Evolutionary conservation across 1,140 invertebrate species (phyloP).

Genomic region (Cherax quadricarinatus): DNA sequence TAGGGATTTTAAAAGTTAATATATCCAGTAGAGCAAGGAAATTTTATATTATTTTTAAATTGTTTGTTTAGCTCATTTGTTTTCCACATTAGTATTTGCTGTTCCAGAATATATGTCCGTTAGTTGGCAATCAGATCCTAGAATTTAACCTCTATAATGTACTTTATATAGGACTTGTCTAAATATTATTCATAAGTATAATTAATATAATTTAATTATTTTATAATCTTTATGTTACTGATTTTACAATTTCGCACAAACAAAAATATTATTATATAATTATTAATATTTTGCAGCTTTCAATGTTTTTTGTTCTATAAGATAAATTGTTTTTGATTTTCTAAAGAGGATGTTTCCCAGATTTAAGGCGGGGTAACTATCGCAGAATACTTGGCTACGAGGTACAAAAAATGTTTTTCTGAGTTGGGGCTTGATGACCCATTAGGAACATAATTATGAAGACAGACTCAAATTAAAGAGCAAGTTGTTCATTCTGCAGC

Average conservation of each 20-base stretch:
- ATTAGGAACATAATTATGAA: too few relatives aligned
- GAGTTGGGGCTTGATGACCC: neutral
- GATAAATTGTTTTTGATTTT: neutral
- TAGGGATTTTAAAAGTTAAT: too few relatives aligned
- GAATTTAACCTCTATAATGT: neutral
- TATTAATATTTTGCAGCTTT: too few relatives aligned
- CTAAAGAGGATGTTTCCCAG: neutral
- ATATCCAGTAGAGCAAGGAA: too few relatives aligned
- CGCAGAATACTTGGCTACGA: neutral
- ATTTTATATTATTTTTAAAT: too few relatives aligned
- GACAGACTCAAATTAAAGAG: too few relatives aligned
- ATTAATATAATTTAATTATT: neutral
- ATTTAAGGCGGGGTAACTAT: neutral
- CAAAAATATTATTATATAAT: neutral
- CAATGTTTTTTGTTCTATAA: too few relatives aligned
- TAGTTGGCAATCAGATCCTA: slow-evolving; percentile 7
- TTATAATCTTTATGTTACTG: neutral
- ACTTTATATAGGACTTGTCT: neutral
- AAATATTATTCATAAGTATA: too few relatives aligned
- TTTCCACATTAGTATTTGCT: neutral
- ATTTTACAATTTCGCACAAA: neutral
- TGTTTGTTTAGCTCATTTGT: neutral
- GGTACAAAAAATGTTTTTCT: neutral
- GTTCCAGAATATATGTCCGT: neutral
- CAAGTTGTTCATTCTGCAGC: too few relatives aligned